These are phyloP conservation scores for Oceanites oceanicus DNA, from an alignment of 2,113 vertebrate genomes.

Conservation along the genomic window DNA sequence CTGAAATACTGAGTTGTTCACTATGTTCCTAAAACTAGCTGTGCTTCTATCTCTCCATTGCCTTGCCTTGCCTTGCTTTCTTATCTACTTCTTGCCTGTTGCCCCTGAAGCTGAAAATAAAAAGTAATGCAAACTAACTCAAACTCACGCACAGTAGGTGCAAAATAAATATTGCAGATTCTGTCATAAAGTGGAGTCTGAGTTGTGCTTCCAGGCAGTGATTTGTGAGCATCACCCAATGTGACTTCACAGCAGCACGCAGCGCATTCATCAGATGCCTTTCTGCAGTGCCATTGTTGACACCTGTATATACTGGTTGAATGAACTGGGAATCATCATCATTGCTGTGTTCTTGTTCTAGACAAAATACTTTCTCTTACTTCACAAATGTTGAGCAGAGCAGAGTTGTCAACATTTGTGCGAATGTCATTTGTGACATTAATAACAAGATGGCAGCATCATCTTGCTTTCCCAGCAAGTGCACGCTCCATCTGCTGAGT, in stretches of 20 bases:
- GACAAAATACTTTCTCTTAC: background rate
- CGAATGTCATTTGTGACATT: background rate
- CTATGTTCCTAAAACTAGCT: background rate
- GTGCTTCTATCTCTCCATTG: background rate
- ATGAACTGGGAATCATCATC: background rate
- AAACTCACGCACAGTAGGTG: rapidly evolving
- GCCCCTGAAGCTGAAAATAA: background rate
- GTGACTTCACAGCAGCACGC: background rate
- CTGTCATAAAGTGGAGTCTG: background rate
- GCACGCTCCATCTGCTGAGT: background rate
- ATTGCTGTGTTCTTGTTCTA: too few species aligned
- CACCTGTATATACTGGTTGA: background rate
- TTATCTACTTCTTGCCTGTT: background rate
- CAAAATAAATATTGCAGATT: background rate
- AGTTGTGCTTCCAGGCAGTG: background rate
- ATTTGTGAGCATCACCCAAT: background rate
- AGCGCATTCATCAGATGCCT: background rate
- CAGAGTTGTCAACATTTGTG: background rate
- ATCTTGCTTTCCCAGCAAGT: background rate
- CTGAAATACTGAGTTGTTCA: background rate
- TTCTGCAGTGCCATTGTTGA: background rate
- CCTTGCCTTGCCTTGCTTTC: background rate
- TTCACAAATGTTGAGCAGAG: background rate
- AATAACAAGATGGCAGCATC: background rate
- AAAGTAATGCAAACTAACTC: background rate